These are phyloP conservation scores for Hypsopygia costalis DNA, from an alignment of 2,888 invertebrate genomes.

Conservation along the genomic window DNA sequence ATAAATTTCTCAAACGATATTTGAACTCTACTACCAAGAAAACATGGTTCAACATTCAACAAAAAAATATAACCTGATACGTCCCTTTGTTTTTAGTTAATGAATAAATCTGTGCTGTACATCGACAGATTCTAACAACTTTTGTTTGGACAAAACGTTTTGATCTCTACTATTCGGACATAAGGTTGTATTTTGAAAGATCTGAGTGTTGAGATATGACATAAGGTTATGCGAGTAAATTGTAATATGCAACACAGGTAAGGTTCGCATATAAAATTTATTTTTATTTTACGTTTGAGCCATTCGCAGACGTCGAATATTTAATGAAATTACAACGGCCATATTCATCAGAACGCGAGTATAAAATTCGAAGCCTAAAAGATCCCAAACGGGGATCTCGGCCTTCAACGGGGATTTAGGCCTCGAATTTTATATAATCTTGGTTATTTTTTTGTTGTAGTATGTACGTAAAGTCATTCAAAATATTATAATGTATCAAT, in stretches of 20 bases:
- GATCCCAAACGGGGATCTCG: no score
- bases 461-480: no score
- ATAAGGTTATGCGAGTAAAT: neutral
- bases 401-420: no score
- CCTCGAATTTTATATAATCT: no score
- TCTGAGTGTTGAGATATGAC: neutral
- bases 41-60: slow-evolving; percentile 10
- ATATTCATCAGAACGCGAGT: neutral
- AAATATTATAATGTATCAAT: no score
- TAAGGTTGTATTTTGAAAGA: slow-evolving; percentile 1
- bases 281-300: slow-evolving; percentile 12
- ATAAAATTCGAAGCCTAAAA: no score
- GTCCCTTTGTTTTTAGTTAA: slow-evolving; percentile 1
- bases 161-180: neutral
- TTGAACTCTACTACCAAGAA: slow-evolving; percentile 4
- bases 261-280: slow-evolving; percentile 25
- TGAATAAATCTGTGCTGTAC: slow-evolving; percentile 2
- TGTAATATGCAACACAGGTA: slow-evolving; percentile 17
- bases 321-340: slow-evolving; percentile 17
- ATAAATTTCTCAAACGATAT: slow-evolving; percentile 4
- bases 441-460: no score
- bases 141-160: neutral
- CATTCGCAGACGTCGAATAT: slow-evolving; percentile 5
- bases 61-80: neutral
- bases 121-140: neutral